Base-by-base conservation (phyloP, 2,797 vertebrate species). In the Phalloptychus januarius region DNA sequence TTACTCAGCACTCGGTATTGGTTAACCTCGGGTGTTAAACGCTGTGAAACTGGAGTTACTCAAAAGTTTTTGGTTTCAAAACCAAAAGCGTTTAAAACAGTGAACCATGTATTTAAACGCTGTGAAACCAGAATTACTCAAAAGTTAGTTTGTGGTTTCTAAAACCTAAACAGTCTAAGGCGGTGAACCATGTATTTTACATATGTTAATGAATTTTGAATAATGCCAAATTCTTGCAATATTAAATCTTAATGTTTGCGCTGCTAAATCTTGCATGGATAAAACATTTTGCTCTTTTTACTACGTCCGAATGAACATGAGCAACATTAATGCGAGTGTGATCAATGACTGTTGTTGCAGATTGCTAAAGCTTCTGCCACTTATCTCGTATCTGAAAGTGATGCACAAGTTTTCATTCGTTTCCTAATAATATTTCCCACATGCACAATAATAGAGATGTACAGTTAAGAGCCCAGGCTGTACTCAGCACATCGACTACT, bases 401-500 rank as follows among this genome's bases (percentile, higher is more conserved):
- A n/a, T 42, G 65, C 23, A 15, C 1, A 4, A 28, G 4, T 76
- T 38, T 42, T 12, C 76, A 56, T 74, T 71, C 40, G 18, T 65
- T 36, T 5, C 31, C 75, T 33, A 50, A 7, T 20, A 36, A 54
- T 44, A 72, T 56, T 38, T 28, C 75, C 11, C 78, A 67, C 36
- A 38, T 46, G 40, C 8, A 36, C 15, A 7, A 25, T 52, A 38
- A 46, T 71, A 46, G 63, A 76, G 33, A 74, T 36, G 71, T 48
- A 40, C 69, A 31, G 10, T 45, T 40, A 12, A 12, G 67, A 78
- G 73, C 58, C 0, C 20, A 38, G 76, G 75, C 80, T 73, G 83
- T 77, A 18, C 75, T 82, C 70, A 84, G 78, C 77, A 72, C 80
- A 81, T 76, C 52, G 72, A 58, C 65, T 71, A 40, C 78, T 85